Evolutionary conservation across 2,888 invertebrate species (phyloP), one percentile per base, ranked within the genome.

Genomic region (Tromatobia lineatoria): DNA sequence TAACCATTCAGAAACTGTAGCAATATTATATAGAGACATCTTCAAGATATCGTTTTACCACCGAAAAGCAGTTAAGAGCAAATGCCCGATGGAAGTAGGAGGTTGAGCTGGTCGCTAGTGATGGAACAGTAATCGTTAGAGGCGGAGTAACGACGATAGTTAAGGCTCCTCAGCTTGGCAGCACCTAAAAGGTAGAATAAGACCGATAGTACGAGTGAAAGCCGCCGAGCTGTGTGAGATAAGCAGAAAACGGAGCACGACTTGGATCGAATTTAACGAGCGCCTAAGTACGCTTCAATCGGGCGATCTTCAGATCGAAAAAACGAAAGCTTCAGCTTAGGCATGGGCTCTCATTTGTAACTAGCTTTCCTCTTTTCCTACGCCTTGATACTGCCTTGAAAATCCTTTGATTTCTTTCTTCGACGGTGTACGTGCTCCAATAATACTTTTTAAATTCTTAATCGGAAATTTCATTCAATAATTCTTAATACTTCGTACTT

Each of bases 191-290:
- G 38, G 38, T 18, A 54, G 57, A 57, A 73, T 29, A 20, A 38
- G 18, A 61, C 11, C 38, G 64, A 61, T 71, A 47, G 45, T 59
- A 59, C 42, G 71, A 34, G 20, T 52, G 38, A n/a, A 45, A 29
- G 18, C 45, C 42, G 45, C 47, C 20, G 3, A 34, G 54, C 18
- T 52, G 25, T 57, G 18, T 29, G 52, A 20, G 79, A 54, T 42
- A 64, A 57, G 20, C 45, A 45, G 54, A 52, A 50, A 54, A 0
- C 11, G 34, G 25, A 42, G 61, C 13, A 23, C 45, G 78, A 50
- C 67, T 45, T 15, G 13, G 20, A 66, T 73, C 57, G 57, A 73
- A 80, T 66, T 80, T 80, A 71, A 73, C 45, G 80, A 80, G 73
- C 64, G 23, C n/a, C 57, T 73, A 54, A 73, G 47, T 54, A 66